These are phyloP conservation scores for Eriocheir sinensis DNA, from an alignment of 1,140 invertebrate genomes.

Conservation along the genomic window DNA sequence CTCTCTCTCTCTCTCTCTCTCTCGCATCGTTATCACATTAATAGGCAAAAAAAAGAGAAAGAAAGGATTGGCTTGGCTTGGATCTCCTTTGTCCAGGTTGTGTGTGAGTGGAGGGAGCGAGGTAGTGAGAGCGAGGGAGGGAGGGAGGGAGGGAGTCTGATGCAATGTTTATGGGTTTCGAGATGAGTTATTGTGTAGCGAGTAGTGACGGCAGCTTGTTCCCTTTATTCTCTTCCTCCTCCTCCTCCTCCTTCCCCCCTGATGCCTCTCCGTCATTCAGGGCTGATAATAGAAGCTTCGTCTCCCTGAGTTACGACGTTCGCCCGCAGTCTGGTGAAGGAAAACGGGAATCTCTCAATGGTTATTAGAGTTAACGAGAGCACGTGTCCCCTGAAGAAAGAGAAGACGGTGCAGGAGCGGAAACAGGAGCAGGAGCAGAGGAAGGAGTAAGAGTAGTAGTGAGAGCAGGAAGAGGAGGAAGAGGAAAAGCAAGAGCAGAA, in stretches of 20 bases:
- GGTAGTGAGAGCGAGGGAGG: no score
- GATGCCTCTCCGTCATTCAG: not conserved
- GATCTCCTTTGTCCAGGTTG: no score
- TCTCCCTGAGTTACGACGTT: not conserved
- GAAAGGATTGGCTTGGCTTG: no score
- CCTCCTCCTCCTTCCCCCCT: not conserved
- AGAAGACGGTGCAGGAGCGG: not conserved
- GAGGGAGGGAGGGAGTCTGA: no score
- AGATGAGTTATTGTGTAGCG: no score
- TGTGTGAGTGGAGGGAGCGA: no score
- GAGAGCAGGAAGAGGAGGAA: no score
- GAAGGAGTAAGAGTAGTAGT: not conserved
- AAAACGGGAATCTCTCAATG: not conserved
- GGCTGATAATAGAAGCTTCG: not conserved
- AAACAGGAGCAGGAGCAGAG: not conserved
- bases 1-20: not conserved
- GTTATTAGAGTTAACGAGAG: conserved; percentile 10
- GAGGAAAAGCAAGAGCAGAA: no score
- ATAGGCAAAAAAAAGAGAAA: no score
- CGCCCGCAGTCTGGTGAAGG: conserved; percentile 16
- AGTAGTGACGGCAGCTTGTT: no score
- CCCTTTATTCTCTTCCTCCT: not conserved
- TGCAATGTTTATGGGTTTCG: no score
- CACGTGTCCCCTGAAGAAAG: not conserved
- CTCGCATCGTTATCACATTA: not conserved